Base-by-base conservation (phyloP, 2,888 invertebrate species). In the Elgonia sp. region DNA sequence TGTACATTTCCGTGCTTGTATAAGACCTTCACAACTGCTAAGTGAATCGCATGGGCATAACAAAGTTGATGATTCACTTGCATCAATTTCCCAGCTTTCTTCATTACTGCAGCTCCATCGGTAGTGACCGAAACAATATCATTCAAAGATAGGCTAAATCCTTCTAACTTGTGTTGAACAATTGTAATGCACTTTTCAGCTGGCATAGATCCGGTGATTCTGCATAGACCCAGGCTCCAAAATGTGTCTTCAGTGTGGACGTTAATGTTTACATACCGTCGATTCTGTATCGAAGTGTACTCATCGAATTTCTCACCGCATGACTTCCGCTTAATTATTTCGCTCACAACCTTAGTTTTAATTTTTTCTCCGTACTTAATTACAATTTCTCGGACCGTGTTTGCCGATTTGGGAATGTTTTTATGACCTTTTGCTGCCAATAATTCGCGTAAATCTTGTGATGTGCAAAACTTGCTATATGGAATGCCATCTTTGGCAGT, bases 51-150 rank as follows among this genome's bases (percentile, higher is more conserved):
- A n/a, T 72, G 72, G 8, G 73, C 60, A 16, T 60, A 75, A 42
- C 75, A 75, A n/a, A 75, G 75, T 75, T 75, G 75, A 18, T 75
- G 75, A 21, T 75, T 75, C 42, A 57, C 20, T 21, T 46, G 9
- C 16, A 60, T 1, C 21, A 75, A 20, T 75, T 46, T 60, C 21
- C 72, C 84, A 73, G 62, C 65, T 72, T 82, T 65, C 16, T 82
- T 82, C 84, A 89, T 91, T 86, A 91, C 90, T 88, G 90, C 86
- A 80, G 80, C 77, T 75, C 70, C 82, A 53, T 82, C 81, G 20
- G 63, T 63, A 1, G 81, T 81, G 12, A 81, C 37, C 16, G 70
- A 70, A 50, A 81, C 39, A 73, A 40, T n/a, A 21, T 21, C 60
- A n/a, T 60, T n/a, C 29, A 60, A 21, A 60, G 0, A 12, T 60